Base-by-base conservation (phyloP, 2,797 vertebrate species). In the Diglossa cyanea region DNA sequence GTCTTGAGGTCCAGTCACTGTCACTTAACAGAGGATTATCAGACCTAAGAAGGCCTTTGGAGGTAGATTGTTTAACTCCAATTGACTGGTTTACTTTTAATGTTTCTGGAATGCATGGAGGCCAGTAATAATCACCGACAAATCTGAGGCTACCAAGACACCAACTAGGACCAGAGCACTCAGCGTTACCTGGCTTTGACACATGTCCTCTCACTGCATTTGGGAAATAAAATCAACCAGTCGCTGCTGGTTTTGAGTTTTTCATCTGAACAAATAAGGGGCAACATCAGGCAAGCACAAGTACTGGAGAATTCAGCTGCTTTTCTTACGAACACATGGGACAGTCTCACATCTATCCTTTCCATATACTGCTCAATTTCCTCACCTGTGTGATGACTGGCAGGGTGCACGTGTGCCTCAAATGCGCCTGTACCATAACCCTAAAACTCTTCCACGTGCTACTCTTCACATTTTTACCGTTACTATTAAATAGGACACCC, bases 321-420 rank as follows among this genome's bases (percentile, higher is more conserved):
- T 57, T 65, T 19, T 61, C 58, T 48, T 40, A 61, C 39, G 35
- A 79, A 47, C 8, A 26, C 25, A 55, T 2, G 11, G 26, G 54
- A 62, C 14, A 79, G 28, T 7, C 15, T 67, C 61, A 40, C 19
- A 74, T 47, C 55, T n/a, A 8, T 17, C 19, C 15, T 26, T 86
- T 72, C 19, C 53, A 26, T 48, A 10, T 24, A n/a, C 4, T 11
- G 42, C 26, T 48, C 35, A 44, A 3, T 42, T 28, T 51, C 24
- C 35, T 70, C 13, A 3, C 19, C 26, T 1, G 2, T 54, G 51
- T 23, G 31, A 50, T 77, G 17, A 40, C 17, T 44, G n/a, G 55
- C 15, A 63, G 23, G 3, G 39, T 45, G 26, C 5, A 28, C 0
- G 0, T 40, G 25, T 26, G 10, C 47, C 21, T 87, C 71, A 54